phyloP scores from a whole-genome alignment of 2,888 invertebrate genomes.

The Gisinianus flammeolus region DNA sequence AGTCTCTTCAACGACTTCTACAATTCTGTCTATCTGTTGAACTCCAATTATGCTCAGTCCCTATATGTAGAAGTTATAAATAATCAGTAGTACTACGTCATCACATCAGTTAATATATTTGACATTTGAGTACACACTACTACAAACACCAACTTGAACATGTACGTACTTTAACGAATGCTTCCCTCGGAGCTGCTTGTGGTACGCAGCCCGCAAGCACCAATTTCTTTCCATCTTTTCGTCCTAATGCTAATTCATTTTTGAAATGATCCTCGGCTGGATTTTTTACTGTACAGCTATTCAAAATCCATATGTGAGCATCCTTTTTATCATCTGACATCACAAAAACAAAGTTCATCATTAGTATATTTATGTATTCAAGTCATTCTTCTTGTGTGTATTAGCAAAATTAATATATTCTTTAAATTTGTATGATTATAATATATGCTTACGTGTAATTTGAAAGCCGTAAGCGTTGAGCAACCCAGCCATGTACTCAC shows the following conservation, averaged over 20 bases:
- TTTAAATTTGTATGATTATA: background rate
- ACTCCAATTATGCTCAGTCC: slow-evolving; percentile 96
- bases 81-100: no score
- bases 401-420: slow-evolving; percentile 2
- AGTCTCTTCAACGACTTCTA: slow-evolving; percentile 97
- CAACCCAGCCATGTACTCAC: slow-evolving; percentile 98
- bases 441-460: slow-evolving; percentile 67
- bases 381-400: background rate
- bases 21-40: slow-evolving; percentile 96
- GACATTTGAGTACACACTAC: background rate
- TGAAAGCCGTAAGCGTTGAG: slow-evolving; percentile 85
- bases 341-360: slow-evolving; percentile 42
- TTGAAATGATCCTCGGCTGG: slow-evolving; percentile 95
- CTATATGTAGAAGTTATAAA: slow-evolving; percentile 63
- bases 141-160: no score
- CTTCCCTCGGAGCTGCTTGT: slow-evolving; percentile 83
- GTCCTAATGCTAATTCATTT: slow-evolving; percentile 77
- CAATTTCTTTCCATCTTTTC: slow-evolving; percentile 76
- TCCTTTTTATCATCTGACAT: slow-evolving; percentile 71
- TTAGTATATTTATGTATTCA: background rate
- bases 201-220: slow-evolving; percentile 99
- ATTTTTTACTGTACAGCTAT: slow-evolving; percentile 97
- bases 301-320: slow-evolving; percentile 93
- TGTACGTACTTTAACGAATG: slow-evolving; percentile 61
- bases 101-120: slow-evolving; percentile 17